These are phyloP conservation scores for Neuroterus valhalla DNA, from an alignment of 1,140 invertebrate genomes.

Conservation along the genomic window DNA sequence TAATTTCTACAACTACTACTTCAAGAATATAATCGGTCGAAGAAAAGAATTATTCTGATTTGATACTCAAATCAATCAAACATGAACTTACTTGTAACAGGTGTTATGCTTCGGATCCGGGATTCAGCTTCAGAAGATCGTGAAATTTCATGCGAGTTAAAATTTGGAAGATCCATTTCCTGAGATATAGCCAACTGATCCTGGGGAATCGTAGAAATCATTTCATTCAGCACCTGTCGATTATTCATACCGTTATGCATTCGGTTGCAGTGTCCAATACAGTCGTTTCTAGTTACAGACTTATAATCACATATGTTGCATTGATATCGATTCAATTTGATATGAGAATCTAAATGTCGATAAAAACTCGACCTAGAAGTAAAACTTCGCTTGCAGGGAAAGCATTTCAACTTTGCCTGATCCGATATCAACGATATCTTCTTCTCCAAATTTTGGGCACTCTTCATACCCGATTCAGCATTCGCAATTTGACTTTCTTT, in stretches of 20 bases:
- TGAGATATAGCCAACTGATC: constrained; percentile 32
- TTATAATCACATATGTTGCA: constrained; percentile 71
- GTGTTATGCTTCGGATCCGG: background rate
- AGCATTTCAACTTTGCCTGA: constrained; percentile 61
- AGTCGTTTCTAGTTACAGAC: constrained; percentile 66
- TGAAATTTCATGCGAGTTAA: background rate
- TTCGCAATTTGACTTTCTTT: background rate
- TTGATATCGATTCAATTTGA: constrained; percentile 70
- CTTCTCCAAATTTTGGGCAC: constrained; percentile 42
- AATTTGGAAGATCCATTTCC: background rate
- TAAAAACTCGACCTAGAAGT: constrained; percentile 60
- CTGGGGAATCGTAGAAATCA: constrained; percentile 61
- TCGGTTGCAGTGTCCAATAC: constrained; percentile 65
- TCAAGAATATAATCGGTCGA: too few species aligned
- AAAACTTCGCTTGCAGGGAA: constrained; percentile 66
- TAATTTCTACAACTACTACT: too few species aligned
- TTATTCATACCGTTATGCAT: constrained; percentile 63
- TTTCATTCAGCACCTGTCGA: constrained; percentile 49
- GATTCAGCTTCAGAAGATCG: background rate
- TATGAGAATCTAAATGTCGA: constrained; percentile 71
- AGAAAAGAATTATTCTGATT: too few species aligned
- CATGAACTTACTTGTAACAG: background rate
- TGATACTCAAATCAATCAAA: too few species aligned
- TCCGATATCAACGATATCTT: constrained; percentile 50
- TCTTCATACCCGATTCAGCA: background rate